These are phyloP conservation scores for Crax fasciolata DNA, from an alignment of 2,797 vertebrate genomes.

Conservation along the genomic window DNA sequence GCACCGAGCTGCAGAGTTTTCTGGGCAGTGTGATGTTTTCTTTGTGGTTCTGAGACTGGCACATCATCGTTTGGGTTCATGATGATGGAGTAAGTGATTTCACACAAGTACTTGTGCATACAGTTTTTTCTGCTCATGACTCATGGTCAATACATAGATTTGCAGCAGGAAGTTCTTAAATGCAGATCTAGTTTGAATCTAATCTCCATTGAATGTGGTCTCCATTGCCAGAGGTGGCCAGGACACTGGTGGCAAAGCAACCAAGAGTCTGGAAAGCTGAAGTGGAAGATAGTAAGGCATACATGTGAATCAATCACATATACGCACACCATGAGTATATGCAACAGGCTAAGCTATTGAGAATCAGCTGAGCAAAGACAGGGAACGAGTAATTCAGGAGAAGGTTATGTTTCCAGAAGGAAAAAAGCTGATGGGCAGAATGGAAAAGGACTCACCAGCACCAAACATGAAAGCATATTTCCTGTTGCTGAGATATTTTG, in stretches of 20 bases:
- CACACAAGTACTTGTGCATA: not conserved
- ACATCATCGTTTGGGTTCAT: rapidly evolving
- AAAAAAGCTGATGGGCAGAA: not conserved
- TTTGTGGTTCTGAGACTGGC: not conserved
- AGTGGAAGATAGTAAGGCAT: not conserved
- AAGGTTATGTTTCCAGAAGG: not conserved
- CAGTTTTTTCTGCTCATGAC: not conserved
- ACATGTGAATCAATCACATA: not conserved
- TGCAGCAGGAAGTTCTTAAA: not conserved
- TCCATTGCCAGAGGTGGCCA: not conserved
- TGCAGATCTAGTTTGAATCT: not conserved
- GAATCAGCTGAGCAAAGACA: not conserved
- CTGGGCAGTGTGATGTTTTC: not conserved
- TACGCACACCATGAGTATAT: rapidly evolving
- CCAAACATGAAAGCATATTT: not conserved
- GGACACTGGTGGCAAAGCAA: not conserved
- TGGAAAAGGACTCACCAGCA: not conserved
- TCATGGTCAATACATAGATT: rapidly evolving
- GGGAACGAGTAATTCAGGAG: not conserved
- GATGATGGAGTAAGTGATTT: not conserved
- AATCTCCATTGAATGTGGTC: not conserved
- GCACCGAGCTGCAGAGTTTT: not conserved
- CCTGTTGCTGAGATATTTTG: not conserved
- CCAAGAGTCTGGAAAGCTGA: not conserved
- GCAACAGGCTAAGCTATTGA: rapidly evolving